Evolutionary conservation across 2,888 invertebrate species (phyloP), one percentile per base, ranked within the genome.

Genomic region (Caenorhabditis zanzibari): DNA sequence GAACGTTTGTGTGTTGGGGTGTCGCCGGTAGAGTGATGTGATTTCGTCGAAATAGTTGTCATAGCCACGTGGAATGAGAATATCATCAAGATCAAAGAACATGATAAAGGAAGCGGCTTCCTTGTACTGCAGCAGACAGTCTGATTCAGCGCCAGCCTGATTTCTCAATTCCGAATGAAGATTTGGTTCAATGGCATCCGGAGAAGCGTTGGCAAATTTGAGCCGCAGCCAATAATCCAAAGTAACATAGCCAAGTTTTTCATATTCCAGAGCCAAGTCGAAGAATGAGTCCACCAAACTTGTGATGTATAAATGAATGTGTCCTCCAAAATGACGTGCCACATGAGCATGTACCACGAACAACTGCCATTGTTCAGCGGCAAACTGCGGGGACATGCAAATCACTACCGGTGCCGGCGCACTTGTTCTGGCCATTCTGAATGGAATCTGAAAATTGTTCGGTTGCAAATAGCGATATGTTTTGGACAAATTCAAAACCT

Each of bases 81-180:
- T 22, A 22, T 77, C 77, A 28, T 77, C 71, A 0, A 61, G 12
- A 44, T 77, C 77, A n/a, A 61, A 44, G 22, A 77, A 77, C 5
- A n/a, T 44, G 5, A 77, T 68, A 38, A 68, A 77, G 22, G 26
- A 16, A 0, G 71, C 69, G 0, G 49, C 38, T 26, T 77, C 71
- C 28, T 77, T 77, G 56, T 54, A 77, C n/a, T 77, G 69, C 4
- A 63, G 16, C 6, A 77, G 61, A 44, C 77, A 77, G 14, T 77
- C 71, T 0, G 71, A 54, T 14, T 77, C 47, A 2, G 64, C 64
- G 2, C 64, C 64, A 16, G 64, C 47, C 9, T 59, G 61, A 19
- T 47, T 47, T 28, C 59, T 47, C 4, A 41, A 22, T 28, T 47
- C 44, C 35, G 35, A 12, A 12, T 47, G 28, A 26, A 49, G n/a